Base-by-base conservation (phyloP, 1,140 invertebrate species). In the Drosophila kurseongensis region DNA sequence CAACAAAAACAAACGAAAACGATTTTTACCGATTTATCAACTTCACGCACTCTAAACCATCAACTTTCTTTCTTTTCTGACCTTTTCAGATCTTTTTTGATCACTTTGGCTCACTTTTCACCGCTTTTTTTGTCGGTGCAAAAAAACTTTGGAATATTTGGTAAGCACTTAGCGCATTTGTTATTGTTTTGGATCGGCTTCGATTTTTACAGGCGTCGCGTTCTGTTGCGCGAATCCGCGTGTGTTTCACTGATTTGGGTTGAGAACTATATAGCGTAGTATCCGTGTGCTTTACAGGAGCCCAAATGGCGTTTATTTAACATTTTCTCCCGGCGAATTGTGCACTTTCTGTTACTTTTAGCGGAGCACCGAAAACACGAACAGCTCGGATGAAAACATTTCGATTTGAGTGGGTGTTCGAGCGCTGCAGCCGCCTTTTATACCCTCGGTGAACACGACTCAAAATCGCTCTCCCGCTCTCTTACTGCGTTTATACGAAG, bases 131-230 rank as follows among this genome's bases (percentile, higher is more conserved):
- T 36, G 48, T 35, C 47, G 45, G 48, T 42, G 58, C 29, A 35
- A 18, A 36, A 32, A 8, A 32, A 38, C 48, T 57, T 57, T 13
- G 4, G 29, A 44, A 40, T 73, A 61, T 65, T 65, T 47, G 40
- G 54, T 57, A 38, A 81, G 56, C 38, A 58, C 57, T 52, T 32
- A 45, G 52, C 54, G 51, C 40, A 69, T 80, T 73, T 80, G 58
- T 84, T 69, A 56, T 75, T 82, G 74, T 71, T 85, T 77, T 47
- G 69, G 27, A 69, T 69, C 68, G 60, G 62, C 77, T 85, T 85
- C 82, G 82, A 85, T 85, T 85, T 85, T 80, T 85, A 86, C 63
- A 41, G 63, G 58, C 55, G 27, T 27, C 68, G 55, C 54, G 40
- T 58, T 40, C 5, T 18, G 55, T 57, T 78, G 74, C 69, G 54